Conservation (phyloP, 2,113 vertebrate species). For the Galbula dea region DNA sequence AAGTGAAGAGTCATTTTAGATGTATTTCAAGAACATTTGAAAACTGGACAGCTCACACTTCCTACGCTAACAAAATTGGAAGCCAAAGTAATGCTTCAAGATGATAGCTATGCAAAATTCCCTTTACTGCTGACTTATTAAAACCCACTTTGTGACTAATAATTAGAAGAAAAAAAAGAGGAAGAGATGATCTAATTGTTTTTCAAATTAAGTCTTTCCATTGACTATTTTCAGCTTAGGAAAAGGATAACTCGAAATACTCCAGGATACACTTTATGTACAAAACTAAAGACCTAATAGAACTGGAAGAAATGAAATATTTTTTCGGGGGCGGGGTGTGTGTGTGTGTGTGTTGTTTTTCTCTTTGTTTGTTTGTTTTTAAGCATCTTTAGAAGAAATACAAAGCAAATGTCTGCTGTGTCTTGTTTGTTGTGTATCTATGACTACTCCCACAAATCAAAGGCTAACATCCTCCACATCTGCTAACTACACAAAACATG, state of each 20-base stretch:
- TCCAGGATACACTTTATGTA: background rate
- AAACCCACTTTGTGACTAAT: background rate
- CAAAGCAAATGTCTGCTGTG: background rate
- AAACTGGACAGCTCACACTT: background rate
- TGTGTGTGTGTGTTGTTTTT: too few relatives aligned
- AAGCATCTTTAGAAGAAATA: background rate
- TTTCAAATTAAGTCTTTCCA: conserved; percentile 18
- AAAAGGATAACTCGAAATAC: conserved; percentile 2
- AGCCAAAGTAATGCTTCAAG: background rate
- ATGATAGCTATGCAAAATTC: background rate
- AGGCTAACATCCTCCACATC: background rate
- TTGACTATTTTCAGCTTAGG: background rate
- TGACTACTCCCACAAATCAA: background rate
- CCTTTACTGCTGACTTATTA: background rate
- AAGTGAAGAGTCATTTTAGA: background rate
- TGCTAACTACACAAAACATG: background rate
- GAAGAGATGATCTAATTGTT: background rate
- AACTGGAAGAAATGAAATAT: background rate
- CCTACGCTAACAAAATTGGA: background rate
- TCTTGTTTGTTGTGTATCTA: background rate
- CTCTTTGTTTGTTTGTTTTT: too few relatives aligned
- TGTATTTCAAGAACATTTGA: conserved; percentile 10
- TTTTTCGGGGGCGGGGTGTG: too few relatives aligned
- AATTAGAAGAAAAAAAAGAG: background rate
- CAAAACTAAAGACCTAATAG: background rate